Evolutionary conservation across 2,797 vertebrate genomes (phyloP), one percentile per base, ranked within the genome.

Genomic region (Numenius phaeopus): DNA sequence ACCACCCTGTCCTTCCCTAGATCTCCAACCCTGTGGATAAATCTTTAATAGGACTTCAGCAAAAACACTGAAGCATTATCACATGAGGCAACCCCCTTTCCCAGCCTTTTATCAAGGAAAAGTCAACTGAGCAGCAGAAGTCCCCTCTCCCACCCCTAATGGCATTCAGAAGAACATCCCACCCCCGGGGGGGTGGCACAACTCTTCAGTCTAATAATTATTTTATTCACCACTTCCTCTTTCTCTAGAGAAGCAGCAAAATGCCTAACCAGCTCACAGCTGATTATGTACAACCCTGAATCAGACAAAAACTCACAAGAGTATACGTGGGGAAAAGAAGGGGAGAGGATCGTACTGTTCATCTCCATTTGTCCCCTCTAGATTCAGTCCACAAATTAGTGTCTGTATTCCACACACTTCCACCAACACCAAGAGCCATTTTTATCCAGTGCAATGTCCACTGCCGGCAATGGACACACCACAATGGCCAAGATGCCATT

Each of bases 281-380:
- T 80, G 94, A 92, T 97, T 96, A 83, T 19, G 70, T 88, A 88
- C 89, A 96, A 96, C 87, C 94, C 93, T 97, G 95, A 97, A 98
- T 61, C 78, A 55, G 52, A 90, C 77, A 83, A 73, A 70, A 64
- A 87, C 83, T 94, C 21, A 2, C 83, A 94, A 47, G 84, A 97
- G 66, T 3, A 5, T 11, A 54, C 1, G 64, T 14, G 83, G 87
- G 82, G 44, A 92, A 62, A 54, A 79, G 66, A 46, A 67, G 54
- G 89, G 92, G 88, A 90, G 85, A 92, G 86, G 83, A 84, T 30
- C 7, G 4, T 11, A 29, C 59, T 70, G 86, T 91, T 66, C 62
- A 75, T 64, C n/a, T 77, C 52, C n/a, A 12, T 54, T 14, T 42
- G 73, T 70, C 77, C 69, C 77, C 87, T 96, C 72, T 54, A 69